Conservation (phyloP, 2,113 vertebrate genomes). For the Drymodes brunneopygia region DNA sequence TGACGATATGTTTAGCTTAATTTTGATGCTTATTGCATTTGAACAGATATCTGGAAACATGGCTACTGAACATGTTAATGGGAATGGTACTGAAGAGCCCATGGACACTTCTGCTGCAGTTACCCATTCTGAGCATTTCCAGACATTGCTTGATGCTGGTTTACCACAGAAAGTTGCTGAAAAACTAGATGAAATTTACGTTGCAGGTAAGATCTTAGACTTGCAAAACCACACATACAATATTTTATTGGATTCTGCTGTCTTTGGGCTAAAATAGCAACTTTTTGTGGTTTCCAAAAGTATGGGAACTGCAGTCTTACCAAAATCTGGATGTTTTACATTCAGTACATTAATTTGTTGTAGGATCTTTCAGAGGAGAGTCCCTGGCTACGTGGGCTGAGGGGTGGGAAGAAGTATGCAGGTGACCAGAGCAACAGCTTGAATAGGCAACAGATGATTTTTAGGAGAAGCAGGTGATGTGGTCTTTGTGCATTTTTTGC, state of each 20-base stretch:
- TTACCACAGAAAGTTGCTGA: constrained; percentile 95
- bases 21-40: constrained; percentile 91
- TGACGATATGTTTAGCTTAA: constrained; percentile 79
- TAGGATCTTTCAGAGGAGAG: not conserved
- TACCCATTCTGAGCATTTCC: constrained; percentile 92
- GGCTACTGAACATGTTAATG: constrained; percentile 97
- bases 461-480: constrained; percentile 39
- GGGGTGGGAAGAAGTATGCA: constrained; percentile 9
- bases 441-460: constrained; percentile 29
- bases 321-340: constrained; percentile 22
- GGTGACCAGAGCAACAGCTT: constrained; percentile 72
- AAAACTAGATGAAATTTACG: constrained; percentile 98
- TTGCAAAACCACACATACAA: constrained; percentile 73
- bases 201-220: constrained; percentile 90
- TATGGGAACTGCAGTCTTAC: constrained; percentile 89
- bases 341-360: not conserved
- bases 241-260: constrained; percentile 80
- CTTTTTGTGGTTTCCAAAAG: constrained; percentile 98
- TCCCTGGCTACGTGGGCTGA: not conserved
- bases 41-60: constrained; percentile 94
- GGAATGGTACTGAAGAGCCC: constrained; percentile 96
- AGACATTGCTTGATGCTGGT: constrained; percentile 91
- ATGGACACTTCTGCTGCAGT: constrained; percentile 91
- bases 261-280: constrained; percentile 91
- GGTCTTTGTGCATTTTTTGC: constrained; percentile 22